Percentiles rank a stretch among this genome's conserved stretches.
Conservation (phyloP, 2,888 invertebrate species). For the Phyto melanocephala region DNA sequence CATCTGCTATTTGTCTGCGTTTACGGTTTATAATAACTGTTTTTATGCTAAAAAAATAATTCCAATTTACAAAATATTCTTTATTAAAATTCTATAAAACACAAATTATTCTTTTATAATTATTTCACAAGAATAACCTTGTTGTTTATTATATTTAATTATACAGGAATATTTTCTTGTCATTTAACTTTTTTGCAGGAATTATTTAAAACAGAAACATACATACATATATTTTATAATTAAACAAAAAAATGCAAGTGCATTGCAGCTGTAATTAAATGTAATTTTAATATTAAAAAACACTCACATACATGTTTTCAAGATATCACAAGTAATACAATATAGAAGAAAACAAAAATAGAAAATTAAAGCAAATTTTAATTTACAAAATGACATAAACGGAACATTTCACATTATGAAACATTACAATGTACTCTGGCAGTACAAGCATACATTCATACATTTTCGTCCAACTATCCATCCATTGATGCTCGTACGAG, state of each 20-base stretch:
- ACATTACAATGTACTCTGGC: background rate
- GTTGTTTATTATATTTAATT: no score
- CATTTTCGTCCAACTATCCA: background rate
- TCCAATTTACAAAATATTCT: no score
- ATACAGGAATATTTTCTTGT: no score
- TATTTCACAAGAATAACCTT: no score
- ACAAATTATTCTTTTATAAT: no score
- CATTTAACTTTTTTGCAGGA: no score
- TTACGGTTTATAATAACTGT: no score
- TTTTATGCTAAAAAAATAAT: no score
- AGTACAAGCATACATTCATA: background rate
- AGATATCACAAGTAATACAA: background rate
- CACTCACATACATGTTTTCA: background rate
- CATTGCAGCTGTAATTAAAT: slow-evolving; percentile 12
- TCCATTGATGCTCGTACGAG: no score
- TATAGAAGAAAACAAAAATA: background rate
- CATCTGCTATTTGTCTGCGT: no score
- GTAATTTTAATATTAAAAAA: slow-evolving; percentile 12
- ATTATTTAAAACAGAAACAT: no score
- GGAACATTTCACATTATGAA: background rate
- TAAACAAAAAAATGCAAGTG: background rate
- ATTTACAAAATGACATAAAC: background rate
- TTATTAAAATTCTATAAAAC: no score
- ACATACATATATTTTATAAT: background rate
- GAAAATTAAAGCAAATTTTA: background rate